Evolutionary conservation across 35 echinoderm and acorn worm genomes (phyloP), one percentile per base, ranked within the genome.

Genomic region (Anneissia japonica): DNA sequence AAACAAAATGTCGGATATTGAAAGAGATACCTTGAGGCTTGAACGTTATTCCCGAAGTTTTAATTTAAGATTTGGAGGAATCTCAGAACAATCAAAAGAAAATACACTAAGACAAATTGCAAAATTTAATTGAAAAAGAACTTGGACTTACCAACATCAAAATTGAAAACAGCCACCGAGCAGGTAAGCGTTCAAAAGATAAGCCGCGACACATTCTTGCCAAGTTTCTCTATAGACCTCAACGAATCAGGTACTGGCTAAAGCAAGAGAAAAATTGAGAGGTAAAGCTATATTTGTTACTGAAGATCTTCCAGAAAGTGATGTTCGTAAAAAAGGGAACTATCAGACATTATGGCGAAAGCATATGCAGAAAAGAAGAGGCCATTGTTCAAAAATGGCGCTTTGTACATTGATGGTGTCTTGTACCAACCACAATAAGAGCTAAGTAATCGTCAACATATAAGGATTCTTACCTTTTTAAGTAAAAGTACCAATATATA

Each of bases 201-300:
- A 87, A 87, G 55, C 74, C 85, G 0, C 35, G 74, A 36, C 85
- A 87, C 74, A 87, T 87, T 38, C 38, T 87, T 0, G 51, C 85
- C 23, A 87, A 87, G 36, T 32, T 87, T 46, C 46, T 79, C 37
- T 55, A 72, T 37, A 35, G 85, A 4, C 85, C 85, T 10, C 74
- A 79, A 34, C 74, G 85, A 40, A 79, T 34, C 13, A 1, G 0
- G 76, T 87, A 1, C 41, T 78, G 32, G 36, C 13, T 11, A 31
- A 77, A 26, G 40, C 36, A 35, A 7, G 85, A 2, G 9, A 31
- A 23, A 35, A 21, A 7, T 75, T 87, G 40, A 40, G 35, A 77
- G 29, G 37, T 55, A 79, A 39, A 33, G 21, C 26, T 31, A 40
- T 87, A 39, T 87, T 79, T 79, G 85, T 79, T 32, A 87, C 74